Conservation (phyloP, 2,797 vertebrate genomes). For the Rousettus madagascariensis region DNA sequence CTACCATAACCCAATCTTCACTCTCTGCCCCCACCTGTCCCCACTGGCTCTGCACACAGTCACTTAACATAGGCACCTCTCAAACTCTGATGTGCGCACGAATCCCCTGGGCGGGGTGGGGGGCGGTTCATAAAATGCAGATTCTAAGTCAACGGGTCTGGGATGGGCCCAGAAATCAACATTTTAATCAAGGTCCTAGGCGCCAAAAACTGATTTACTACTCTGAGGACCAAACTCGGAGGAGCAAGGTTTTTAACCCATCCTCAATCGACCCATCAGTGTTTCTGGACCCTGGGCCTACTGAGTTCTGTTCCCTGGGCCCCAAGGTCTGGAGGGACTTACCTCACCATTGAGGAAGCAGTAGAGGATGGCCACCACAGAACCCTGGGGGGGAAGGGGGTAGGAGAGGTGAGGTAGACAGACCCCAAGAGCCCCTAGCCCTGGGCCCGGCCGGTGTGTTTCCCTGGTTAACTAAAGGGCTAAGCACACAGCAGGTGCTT, state of each 20-base stretch:
- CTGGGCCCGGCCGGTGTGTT: background rate
- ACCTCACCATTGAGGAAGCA: slow-evolving; percentile 94
- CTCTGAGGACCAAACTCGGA: background rate
- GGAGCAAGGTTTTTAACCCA: background rate
- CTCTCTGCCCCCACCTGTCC: background rate
- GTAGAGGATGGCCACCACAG: slow-evolving; percentile 96
- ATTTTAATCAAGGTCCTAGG: background rate
- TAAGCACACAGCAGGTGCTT: background rate
- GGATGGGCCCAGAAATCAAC: background rate
- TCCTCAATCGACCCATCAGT: background rate
- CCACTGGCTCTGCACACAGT: background rate
- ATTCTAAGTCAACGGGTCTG: background rate
- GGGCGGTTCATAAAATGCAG: background rate
- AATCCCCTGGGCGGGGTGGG: no score
- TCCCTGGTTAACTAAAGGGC: background rate
- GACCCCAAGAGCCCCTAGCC: background rate
- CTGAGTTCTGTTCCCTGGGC: background rate
- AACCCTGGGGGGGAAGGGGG: slow-evolving; percentile 88
- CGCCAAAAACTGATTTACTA: background rate
- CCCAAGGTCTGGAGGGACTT: slow-evolving; percentile 60
- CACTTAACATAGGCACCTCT: background rate
- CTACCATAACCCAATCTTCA: background rate
- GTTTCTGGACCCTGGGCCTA: background rate
- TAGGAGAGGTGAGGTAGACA: background rate
- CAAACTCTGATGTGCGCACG: background rate